These are phyloP conservation scores for Clarias batrachus DNA, from an alignment of 2,113 vertebrate species.

Conservation along the genomic window DNA sequence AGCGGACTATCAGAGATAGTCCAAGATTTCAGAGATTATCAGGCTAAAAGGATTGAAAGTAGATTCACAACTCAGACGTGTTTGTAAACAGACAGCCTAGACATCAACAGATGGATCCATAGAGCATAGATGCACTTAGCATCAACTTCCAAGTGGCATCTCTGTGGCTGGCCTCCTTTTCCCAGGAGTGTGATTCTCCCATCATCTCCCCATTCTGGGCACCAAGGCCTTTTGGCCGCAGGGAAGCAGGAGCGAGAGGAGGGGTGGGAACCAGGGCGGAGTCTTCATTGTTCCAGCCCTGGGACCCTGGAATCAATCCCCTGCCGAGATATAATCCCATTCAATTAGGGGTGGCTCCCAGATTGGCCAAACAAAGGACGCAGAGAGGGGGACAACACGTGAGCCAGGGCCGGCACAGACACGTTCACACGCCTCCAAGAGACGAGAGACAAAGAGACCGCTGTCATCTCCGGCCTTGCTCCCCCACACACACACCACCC, in stretches of 20 bases:
- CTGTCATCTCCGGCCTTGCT: constrained; percentile 55
- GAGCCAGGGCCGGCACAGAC: constrained; percentile 56
- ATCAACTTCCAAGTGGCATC: constrained; percentile 8
- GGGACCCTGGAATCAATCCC: constrained; percentile 58
- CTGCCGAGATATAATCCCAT: constrained; percentile 59
- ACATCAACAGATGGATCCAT: constrained; percentile 49
- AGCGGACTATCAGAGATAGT: neutral
- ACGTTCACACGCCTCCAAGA: constrained; percentile 58
- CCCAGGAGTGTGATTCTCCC: constrained; percentile 26
- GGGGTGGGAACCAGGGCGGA: constrained; percentile 43
- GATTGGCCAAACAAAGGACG: constrained; percentile 58
- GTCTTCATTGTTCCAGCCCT: constrained; percentile 54
- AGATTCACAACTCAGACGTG: constrained; percentile 25
- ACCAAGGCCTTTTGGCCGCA: constrained; percentile 33
- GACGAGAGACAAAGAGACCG: constrained; percentile 59
- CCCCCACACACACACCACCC: constrained; percentile 27
- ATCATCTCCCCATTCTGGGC: constrained; percentile 23
- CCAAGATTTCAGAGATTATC: neutral
- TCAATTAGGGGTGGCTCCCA: constrained; percentile 62
- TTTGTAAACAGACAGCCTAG: constrained; percentile 23
- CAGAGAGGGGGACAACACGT: constrained; percentile 54
- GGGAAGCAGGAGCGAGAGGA: constrained; percentile 34
- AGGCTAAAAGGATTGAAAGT: neutral
- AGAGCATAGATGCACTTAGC: neutral
- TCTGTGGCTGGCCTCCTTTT: constrained; percentile 1